Percentiles rank a stretch among this genome's conserved stretches.
phyloP scores from a whole-genome alignment of 1,140 invertebrate genomes.

The Cardiocondyla obscurior region DNA sequence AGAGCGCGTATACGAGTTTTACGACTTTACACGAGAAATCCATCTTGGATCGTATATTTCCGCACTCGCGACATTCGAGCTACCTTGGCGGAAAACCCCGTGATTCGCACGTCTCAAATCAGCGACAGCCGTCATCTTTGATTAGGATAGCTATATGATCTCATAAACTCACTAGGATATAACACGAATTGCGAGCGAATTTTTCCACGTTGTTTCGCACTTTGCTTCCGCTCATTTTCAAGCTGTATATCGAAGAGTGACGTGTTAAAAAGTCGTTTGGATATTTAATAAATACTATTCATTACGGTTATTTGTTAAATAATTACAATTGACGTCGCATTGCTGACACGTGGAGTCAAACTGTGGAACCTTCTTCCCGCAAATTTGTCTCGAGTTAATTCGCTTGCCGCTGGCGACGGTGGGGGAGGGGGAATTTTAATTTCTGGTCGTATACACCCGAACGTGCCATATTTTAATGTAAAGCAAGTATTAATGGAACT shows the following conservation, averaged over 20 bases:
- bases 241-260: not conserved
- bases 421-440: not conserved
- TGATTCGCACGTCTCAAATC: constrained; percentile 1
- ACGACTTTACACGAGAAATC: constrained; percentile 49
- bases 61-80: not conserved
- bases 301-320: not conserved
- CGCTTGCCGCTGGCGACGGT: not conserved
- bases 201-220: not conserved
- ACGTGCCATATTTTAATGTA: not conserved
- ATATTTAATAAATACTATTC: not conserved
- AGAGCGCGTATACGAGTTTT: constrained; percentile 49
- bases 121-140: constrained; percentile 6
- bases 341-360: not conserved
- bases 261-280: not conserved
- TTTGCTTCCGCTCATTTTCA: not conserved
- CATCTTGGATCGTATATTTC: constrained; percentile 49
- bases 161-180: not conserved
- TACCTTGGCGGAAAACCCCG: not conserved
- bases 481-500: not conserved
- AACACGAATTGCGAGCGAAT: not conserved
- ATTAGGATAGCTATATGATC: not conserved
- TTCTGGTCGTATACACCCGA: too few relatives aligned
- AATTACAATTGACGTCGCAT: not conserved
- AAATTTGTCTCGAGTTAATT: not conserved
- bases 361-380: not conserved